Evolutionary conservation across 2,888 invertebrate species (phyloP), one percentile per base, ranked within the genome.

Genomic region (Caenorhabditis sp.): DNA sequence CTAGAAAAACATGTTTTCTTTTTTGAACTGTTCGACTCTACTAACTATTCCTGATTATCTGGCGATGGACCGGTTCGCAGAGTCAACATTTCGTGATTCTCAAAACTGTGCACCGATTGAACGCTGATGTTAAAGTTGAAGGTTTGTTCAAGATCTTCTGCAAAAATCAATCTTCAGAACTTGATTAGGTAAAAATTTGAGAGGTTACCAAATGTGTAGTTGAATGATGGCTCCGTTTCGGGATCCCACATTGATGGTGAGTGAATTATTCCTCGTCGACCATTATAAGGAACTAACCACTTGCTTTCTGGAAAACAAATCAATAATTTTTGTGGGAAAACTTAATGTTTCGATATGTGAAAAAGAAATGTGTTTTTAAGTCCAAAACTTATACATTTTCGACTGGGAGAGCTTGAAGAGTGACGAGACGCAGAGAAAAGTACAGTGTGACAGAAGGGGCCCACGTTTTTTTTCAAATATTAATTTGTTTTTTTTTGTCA

Each of bases 161-260:
- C 4, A 51, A 10, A 19, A 23, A 21, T 51, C 21, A 21, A 51
- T 51, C 12, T 64, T 50, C 17, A 64, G 60, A 50, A 12, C 27
- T 8, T 10, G 26, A 19, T 1, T 21, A 43, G 24, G 55, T 8
- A 50, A 3, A 23, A n/a, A 37, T 50, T 61, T 17, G 4, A 23
- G 10, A 12, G 0, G 31, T 14, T 36, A 65, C 69, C 65, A 37
- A 69, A 69, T 19, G 54, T 58, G 19, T 59, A 69, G 3, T 61
- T 57, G 23, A 69, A 69, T 0, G 53, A 49, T 0, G 69, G 65
- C 1, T 61, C 43, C 17, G 69, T 58, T n/a, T 60, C 51, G 5
- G 69, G 65, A 27, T 69, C 65, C 69, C 69, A 69, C 3, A 61
- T n/a, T 1, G 60, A 60, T 21, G 69, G 69, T 6, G 69, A 69